Evolutionary conservation across 2,113 vertebrate species (phyloP).

Genomic region (Ageneiosus marmoratus): DNA sequence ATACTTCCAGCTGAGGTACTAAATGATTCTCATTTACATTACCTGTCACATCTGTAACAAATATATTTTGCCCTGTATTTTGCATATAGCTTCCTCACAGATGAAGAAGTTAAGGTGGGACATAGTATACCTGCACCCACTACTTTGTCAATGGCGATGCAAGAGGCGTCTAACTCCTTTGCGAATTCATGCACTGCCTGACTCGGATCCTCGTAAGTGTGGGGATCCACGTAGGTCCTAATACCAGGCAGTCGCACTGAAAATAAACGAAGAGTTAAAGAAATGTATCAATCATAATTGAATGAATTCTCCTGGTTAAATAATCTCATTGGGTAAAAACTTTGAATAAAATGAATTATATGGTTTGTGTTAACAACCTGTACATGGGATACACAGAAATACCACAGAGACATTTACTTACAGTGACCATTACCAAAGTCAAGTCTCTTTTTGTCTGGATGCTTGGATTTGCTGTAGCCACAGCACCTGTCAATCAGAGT

Average conservation of each 20-base stretch:
- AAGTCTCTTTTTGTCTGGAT: slow-evolving; percentile 92
- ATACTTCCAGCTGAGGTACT: slow-evolving; percentile 57
- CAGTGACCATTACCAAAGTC: slow-evolving; percentile 95
- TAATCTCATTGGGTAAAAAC: background rate
- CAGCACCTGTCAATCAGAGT: slow-evolving; percentile 84
- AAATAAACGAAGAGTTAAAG: slow-evolving; percentile 34
- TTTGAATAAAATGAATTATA: background rate
- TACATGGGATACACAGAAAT: slow-evolving; percentile 12
- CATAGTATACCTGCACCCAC: slow-evolving; percentile 76
- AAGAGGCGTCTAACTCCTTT: slow-evolving; percentile 79
- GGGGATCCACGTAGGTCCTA: slow-evolving; percentile 80
- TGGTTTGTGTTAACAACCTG: background rate
- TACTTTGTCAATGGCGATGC: slow-evolving; percentile 81
- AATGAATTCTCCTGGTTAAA: background rate
- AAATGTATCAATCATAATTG: slow-evolving; percentile 2
- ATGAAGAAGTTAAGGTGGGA: background rate
- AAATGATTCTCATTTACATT: slow-evolving; percentile 61
- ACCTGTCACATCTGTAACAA: slow-evolving; percentile 55
- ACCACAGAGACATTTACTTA: slow-evolving; percentile 73
- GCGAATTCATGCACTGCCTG: slow-evolving; percentile 82
- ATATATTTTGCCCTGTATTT: slow-evolving; percentile 29
- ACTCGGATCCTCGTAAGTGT: slow-evolving; percentile 81
- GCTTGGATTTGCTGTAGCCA: slow-evolving; percentile 93
- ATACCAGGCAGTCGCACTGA: slow-evolving; percentile 79
- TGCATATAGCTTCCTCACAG: slow-evolving; percentile 32